Conservation (phyloP, 1,140 invertebrate genomes). For the Lethrus apterus region DNA sequence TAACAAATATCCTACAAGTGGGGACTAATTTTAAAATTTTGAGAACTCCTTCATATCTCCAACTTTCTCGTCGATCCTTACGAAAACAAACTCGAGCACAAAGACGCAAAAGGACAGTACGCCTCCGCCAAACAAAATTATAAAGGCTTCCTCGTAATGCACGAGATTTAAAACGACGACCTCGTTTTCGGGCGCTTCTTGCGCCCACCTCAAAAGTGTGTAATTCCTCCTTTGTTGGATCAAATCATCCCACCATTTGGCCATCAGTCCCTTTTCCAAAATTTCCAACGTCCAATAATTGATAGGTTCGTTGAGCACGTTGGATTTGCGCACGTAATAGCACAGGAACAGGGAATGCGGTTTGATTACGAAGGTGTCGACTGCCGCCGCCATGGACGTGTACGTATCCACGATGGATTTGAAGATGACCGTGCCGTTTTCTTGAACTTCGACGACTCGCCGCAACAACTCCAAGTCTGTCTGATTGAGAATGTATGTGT, state of each 20-base stretch:
- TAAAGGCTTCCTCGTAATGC: conserved; percentile 7
- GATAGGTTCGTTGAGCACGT: conserved; percentile 8
- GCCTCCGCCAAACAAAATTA: conserved; percentile 4
- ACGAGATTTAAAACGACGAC: background rate
- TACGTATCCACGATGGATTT: conserved; percentile 6
- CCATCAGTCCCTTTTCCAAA: conserved; percentile 4
- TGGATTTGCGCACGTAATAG: conserved; percentile 11
- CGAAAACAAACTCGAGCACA: background rate
- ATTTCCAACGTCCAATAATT: conserved; percentile 7
- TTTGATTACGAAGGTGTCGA: background rate
- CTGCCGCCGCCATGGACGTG: background rate
- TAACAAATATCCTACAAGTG: too few relatives aligned
- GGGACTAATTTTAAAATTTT: background rate
- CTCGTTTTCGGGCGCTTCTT: background rate
- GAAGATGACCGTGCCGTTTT: conserved; percentile 2
- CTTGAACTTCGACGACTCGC: background rate
- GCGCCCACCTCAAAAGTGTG: background rate
- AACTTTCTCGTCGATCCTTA: conserved; percentile 1
- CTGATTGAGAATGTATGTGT: background rate
- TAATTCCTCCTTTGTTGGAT: conserved; percentile 1
- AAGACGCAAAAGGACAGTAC: background rate
- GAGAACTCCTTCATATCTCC: background rate
- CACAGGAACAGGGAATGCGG: background rate
- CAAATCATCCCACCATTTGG: conserved; percentile 9
- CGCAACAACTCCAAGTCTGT: background rate